Evolutionary conservation across 1,140 invertebrate genomes (phyloP), one percentile per base, ranked within the genome.

Genomic region (Bombus waltoni): DNA sequence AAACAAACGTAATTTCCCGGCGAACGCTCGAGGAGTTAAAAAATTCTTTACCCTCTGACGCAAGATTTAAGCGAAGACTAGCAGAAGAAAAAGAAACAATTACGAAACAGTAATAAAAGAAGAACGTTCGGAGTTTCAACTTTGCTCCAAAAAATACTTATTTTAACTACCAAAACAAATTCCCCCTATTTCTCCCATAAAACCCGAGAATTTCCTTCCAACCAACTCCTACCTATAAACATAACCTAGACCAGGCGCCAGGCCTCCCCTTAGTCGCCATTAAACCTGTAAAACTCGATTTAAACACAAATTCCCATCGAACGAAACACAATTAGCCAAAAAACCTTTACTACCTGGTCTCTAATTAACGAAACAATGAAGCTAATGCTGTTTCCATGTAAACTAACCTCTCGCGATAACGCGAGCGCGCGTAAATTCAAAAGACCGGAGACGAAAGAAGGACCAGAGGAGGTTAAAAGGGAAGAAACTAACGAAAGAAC

Each of bases 381-480:
- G 40, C 83, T 85, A 85, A 85, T 85, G 83, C 71, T 42, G 44
- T 85, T 85, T 85, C 28, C 78, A 11, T 85, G 83, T 85, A 53
- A 59, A 83, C 40, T 18, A 72, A 28, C 53, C 15, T 32, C 9
- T 28, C 76, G 0, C 35, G 79, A 81, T 81, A 81, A 38, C 53
- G 8, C 40, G 0, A n/a, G 44, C 32, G 32, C 71, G 28, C 40
- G 42, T 44, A 44, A 72, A 42, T 72, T 72, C 11, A 28, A 72
- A 72, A 72, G 25, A 22, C 47, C 32, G 47, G 18, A 2, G 47
- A 53, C 47, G 18, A 53, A 53, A 5, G 47, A 22, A 22, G 18
- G 22, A 5, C 47, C 2, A 3, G 18, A 38, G 22, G 10, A 28
- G 11, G 35, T 1, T 22, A 22, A 57, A 65, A 8, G 32, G 5